These are phyloP conservation scores for Cynodonichthys magdalenae DNA, from an alignment of 2,797 vertebrate species.

Conservation along the genomic window DNA sequence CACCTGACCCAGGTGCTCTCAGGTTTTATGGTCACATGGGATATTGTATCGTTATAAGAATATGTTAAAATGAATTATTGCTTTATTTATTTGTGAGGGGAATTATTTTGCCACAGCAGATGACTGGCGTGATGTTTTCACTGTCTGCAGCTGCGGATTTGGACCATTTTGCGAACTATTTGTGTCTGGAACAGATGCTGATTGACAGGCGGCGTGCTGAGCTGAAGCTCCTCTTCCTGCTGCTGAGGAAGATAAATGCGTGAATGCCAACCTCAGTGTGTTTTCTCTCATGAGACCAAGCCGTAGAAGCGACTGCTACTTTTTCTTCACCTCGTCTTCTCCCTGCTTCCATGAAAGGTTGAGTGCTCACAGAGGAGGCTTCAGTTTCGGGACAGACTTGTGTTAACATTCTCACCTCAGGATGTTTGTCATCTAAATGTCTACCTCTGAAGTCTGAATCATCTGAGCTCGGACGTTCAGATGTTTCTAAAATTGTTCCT, in stretches of 20 bases:
- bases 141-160: too few species aligned
- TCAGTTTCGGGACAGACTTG: not conserved
- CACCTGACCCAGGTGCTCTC: too few species aligned
- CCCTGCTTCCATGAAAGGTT: not conserved
- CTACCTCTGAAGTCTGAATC: not conserved
- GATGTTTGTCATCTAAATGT: slow-evolving; percentile 40
- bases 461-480: not conserved
- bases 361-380: slow-evolving; percentile 5
- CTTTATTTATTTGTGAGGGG: too few species aligned
- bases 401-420: slow-evolving; percentile 52
- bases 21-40: too few species aligned
- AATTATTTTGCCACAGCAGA: too few species aligned
- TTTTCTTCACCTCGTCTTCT: not conserved
- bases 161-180: too few species aligned
- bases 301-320: too few species aligned
- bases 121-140: too few species aligned
- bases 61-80: too few species aligned
- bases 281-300: slow-evolving; percentile 13
- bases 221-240: slow-evolving; percentile 21
- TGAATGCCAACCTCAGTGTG: slow-evolving; percentile 15
- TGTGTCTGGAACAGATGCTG: slow-evolving; percentile 15
- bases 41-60: too few species aligned
- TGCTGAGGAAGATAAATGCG: slow-evolving; percentile 32
- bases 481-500: not conserved
- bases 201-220: slow-evolving; percentile 43